phyloP scores from a whole-genome alignment of 2,888 invertebrate genomes.

The Noctua fimbriata region DNA sequence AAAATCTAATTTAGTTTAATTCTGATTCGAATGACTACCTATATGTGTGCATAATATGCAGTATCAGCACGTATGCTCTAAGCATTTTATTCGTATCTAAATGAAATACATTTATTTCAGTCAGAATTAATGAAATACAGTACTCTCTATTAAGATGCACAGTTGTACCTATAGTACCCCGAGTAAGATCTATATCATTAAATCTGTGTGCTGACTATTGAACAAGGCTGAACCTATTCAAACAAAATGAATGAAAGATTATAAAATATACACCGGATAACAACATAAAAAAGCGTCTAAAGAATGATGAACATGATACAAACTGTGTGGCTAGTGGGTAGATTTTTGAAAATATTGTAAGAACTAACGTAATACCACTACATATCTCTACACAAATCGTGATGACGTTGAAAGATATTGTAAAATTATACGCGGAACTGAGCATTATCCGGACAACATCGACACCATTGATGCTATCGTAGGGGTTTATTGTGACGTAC shows the following conservation, averaged over 20 bases:
- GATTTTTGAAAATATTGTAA: constrained; percentile 11
- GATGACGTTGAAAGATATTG: constrained; percentile 52
- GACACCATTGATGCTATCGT: constrained; percentile 79
- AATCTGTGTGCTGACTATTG: background rate
- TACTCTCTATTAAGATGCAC: background rate
- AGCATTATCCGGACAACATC: constrained; percentile 57
- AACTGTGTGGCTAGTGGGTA: background rate
- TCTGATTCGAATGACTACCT: background rate
- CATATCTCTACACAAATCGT: constrained; percentile 44
- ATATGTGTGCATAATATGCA: too few species aligned
- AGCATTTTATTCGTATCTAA: background rate
- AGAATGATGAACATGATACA: constrained; percentile 34
- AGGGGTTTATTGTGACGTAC: constrained; percentile 85
- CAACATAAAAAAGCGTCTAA: constrained; percentile 11
- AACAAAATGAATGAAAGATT: constrained; percentile 21
- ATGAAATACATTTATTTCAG: background rate
- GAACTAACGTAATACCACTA: constrained; percentile 12
- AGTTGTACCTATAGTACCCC: background rate
- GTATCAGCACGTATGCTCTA: background rate
- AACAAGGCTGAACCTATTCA: background rate
- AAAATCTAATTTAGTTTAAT: background rate
- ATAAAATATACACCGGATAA: constrained; percentile 8
- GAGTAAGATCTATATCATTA: background rate
- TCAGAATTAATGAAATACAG: constrained; percentile 1
- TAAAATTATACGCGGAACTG: constrained; percentile 70